These are phyloP conservation scores for Drosophila seclusa DNA, from an alignment of 2,888 invertebrate genomes.

Conservation along the genomic window DNA sequence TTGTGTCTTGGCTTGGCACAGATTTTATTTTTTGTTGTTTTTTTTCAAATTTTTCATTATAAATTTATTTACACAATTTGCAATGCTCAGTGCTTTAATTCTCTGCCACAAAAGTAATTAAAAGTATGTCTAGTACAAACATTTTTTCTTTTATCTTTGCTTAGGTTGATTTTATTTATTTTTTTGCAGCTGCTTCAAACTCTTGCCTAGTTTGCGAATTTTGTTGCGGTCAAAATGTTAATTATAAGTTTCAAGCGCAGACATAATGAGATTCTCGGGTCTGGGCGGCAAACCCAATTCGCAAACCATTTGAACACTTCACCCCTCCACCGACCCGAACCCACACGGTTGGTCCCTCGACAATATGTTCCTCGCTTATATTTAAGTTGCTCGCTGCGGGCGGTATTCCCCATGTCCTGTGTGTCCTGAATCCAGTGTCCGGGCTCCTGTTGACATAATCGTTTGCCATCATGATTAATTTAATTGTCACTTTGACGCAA, in stretches of 20 bases:
- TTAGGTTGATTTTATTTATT: background rate
- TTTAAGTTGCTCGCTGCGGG: slow-evolving; percentile 41
- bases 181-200: background rate
- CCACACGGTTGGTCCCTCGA: background rate
- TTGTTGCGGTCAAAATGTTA: slow-evolving; percentile 74
- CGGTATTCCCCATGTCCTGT: slow-evolving; percentile 10
- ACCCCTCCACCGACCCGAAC: rapidly evolving
- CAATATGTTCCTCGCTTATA: slow-evolving; percentile 1
- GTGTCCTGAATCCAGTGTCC: slow-evolving; percentile 15
- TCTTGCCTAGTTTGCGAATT: slow-evolving; percentile 33
- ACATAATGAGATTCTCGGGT: slow-evolving; percentile 69
- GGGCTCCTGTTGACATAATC: slow-evolving; percentile 78
- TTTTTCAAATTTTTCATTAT: background rate
- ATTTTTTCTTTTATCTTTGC: slow-evolving; percentile 14
- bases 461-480: slow-evolving; percentile 81
- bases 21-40: background rate
- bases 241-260: slow-evolving; percentile 74
- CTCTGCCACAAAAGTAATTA: slow-evolving; percentile 79
- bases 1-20: background rate
- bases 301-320: background rate
- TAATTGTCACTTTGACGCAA: slow-evolving; percentile 82
- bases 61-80: slow-evolving; percentile 1
- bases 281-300: slow-evolving; percentile 4
- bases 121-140: slow-evolving; percentile 58
- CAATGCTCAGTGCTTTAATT: background rate